Evolutionary conservation across 1,140 invertebrate genomes (phyloP).

Genomic region (Chlorops oryzae): DNA sequence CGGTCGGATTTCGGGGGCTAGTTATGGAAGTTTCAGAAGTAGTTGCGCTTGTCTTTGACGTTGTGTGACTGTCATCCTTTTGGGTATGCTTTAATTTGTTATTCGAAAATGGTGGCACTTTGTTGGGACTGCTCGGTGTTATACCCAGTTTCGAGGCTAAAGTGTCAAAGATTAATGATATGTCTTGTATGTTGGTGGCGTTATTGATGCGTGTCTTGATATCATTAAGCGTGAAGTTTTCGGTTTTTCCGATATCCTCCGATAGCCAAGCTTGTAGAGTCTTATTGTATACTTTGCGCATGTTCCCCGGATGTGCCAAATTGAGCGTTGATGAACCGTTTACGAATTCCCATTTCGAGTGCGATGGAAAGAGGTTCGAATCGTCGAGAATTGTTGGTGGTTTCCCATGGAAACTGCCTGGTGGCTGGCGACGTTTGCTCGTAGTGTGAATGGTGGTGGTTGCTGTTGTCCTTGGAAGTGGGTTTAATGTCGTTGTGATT

Average conservation of each 20-base stretch:
- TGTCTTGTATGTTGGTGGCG: slow-evolving; percentile 44
- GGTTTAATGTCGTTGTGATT: slow-evolving; percentile 13
- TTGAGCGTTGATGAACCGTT: slow-evolving; percentile 32
- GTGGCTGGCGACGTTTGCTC: background rate
- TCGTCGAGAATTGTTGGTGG: slow-evolving; percentile 38
- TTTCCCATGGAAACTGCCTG: slow-evolving; percentile 10
- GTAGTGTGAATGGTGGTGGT: background rate
- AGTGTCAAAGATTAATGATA: slow-evolving; percentile 45
- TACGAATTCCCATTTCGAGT: slow-evolving; percentile 44
- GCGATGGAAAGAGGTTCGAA: slow-evolving; percentile 41
- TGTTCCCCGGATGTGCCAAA: slow-evolving; percentile 29
- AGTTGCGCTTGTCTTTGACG: slow-evolving; percentile 1
- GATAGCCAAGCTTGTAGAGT: slow-evolving; percentile 45
- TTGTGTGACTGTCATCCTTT: slow-evolving; percentile 20
- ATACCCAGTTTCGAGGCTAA: slow-evolving; percentile 46
- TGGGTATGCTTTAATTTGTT: slow-evolving; percentile 36
- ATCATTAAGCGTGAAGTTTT: slow-evolving; percentile 32
- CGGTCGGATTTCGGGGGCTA: too few species aligned
- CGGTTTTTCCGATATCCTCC: slow-evolving; percentile 39
- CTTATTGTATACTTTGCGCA: slow-evolving; percentile 43
- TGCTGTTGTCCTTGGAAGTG: slow-evolving; percentile 4
- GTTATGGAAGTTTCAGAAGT: slow-evolving; percentile 3
- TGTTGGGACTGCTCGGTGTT: slow-evolving; percentile 32
- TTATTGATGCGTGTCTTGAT: slow-evolving; percentile 44
- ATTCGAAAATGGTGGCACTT: slow-evolving; percentile 41